These are phyloP conservation scores for Drosophila trapezifrons DNA, from an alignment of 1,140 invertebrate species.

Conservation along the genomic window DNA sequence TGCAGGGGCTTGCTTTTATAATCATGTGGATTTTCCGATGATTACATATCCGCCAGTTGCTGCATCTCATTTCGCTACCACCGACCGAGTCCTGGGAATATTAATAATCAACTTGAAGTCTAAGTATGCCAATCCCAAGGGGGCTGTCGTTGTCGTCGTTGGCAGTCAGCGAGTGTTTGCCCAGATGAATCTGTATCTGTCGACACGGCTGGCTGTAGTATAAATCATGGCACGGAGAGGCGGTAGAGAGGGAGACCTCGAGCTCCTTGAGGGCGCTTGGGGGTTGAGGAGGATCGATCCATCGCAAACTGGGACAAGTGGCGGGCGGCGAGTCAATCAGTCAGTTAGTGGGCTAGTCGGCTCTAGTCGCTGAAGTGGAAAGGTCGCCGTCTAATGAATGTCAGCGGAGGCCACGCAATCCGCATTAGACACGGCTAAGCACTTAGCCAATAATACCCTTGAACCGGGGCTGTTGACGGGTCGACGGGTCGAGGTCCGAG, in stretches of 20 bases:
- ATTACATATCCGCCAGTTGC: constrained; percentile 26
- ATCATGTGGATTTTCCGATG: constrained; percentile 20
- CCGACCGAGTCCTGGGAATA: constrained; percentile 20
- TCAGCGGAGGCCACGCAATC: constrained; percentile 60
- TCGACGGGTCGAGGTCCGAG: constrained; percentile 25
- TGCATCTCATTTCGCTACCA: constrained; percentile 28
- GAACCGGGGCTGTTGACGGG: constrained; percentile 35
- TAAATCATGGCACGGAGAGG: constrained; percentile 2
- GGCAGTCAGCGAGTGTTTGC: constrained; percentile 23
- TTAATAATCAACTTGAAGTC: constrained; percentile 59
- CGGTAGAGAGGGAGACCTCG: constrained; percentile 2
- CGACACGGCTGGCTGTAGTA: constrained; percentile 17
- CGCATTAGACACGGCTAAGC: constrained; percentile 80
- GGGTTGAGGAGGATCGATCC: constrained; percentile 24
- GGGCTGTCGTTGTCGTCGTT: constrained; percentile 19
- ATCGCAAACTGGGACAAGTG: constrained; percentile 46
- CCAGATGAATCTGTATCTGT: constrained; percentile 31
- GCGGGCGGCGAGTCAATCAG: constrained; percentile 27
- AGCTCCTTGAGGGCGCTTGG: constrained; percentile 21
- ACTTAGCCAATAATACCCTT: constrained; percentile 67
- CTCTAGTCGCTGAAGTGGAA: constrained; percentile 35
- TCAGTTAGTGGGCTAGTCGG: constrained; percentile 42
- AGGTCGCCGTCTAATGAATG: constrained; percentile 71
- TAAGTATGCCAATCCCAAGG: constrained; percentile 47
- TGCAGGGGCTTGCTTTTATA: constrained; percentile 13